Conservation (phyloP, 2,113 vertebrate species). For the Fregata magnificens region DNA sequence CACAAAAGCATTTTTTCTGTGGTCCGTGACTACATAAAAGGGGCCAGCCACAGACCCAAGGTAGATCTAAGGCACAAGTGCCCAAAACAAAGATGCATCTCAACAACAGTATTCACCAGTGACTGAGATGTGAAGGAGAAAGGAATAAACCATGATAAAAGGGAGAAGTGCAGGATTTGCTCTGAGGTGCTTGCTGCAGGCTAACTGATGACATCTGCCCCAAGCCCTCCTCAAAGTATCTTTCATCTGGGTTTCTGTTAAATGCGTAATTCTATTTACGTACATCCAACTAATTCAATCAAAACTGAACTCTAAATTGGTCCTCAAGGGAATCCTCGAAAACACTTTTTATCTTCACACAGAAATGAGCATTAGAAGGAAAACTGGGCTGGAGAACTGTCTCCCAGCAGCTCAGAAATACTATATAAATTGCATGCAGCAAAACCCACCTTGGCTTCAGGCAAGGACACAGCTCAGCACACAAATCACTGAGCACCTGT, state of each 20-base stretch:
- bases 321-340: conserved; percentile 43
- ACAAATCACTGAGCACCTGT: background rate
- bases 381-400: conserved; percentile 10
- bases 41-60: background rate
- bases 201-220: background rate
- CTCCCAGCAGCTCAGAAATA: background rate
- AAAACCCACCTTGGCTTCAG: background rate
- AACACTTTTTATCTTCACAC: conserved; percentile 45
- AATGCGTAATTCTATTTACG: conserved; percentile 32
- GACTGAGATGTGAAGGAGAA: background rate
- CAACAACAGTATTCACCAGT: background rate
- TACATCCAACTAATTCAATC: conserved; percentile 57
- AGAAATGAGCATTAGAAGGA: conserved; percentile 24
- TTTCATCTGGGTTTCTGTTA: conserved; percentile 44
- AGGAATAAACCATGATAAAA: background rate
- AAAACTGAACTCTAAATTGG: conserved; percentile 60
- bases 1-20: background rate
- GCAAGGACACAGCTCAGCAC: background rate
- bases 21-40: background rate
- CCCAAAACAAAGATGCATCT: background rate
- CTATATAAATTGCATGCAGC: background rate
- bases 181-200: conserved; percentile 14
- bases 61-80: background rate
- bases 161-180: background rate
- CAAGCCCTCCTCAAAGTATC: background rate